A percentile compares a stretch with the other conserved stretches of the same genome.
These are phyloP conservation scores for Melieria crassipennis DNA, from an alignment of 2,888 invertebrate genomes.

Conservation along the genomic window DNA sequence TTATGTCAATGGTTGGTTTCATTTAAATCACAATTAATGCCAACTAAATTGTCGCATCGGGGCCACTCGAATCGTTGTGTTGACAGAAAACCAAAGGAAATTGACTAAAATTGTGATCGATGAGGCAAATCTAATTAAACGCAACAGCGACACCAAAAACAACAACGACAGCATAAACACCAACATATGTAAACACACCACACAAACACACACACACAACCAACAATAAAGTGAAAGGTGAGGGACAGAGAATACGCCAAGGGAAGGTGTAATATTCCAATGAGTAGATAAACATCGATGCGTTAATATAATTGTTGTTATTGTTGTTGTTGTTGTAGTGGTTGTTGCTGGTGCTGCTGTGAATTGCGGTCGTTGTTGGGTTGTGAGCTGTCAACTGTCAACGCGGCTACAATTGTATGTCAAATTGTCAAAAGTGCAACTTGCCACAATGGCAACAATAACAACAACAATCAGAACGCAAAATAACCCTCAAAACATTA, in stretches of 20 bases:
- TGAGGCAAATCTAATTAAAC: conserved; percentile 46
- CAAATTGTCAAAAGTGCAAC: conserved; percentile 24
- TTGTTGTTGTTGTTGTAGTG: not conserved
- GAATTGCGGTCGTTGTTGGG: conserved; percentile 11
- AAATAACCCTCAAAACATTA: conserved; percentile 1
- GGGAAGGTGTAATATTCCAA: conserved; percentile 42
- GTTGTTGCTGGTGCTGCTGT: conserved; percentile 4
- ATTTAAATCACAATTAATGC: no score
- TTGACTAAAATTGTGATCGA: conserved; percentile 27
- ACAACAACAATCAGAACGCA: not conserved
- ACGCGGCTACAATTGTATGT: conserved; percentile 17
- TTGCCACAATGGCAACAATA: not conserved
- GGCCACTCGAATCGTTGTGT: no score
- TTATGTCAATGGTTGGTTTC: no score
- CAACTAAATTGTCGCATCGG: no score
- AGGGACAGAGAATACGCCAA: no score
- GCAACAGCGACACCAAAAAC: conserved; percentile 29
- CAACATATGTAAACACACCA: conserved; percentile 3
- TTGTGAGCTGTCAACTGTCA: conserved; percentile 33
- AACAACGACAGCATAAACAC: conserved; percentile 20
- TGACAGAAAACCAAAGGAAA: no score
- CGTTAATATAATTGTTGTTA: conserved; percentile 11
- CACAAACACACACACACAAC: no score
- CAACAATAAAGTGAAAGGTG: no score
- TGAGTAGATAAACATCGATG: conserved; percentile 44